These are phyloP conservation scores for Pangasius mekongensis DNA, from an alignment of 2,797 vertebrate genomes.

Conservation along the genomic window DNA sequence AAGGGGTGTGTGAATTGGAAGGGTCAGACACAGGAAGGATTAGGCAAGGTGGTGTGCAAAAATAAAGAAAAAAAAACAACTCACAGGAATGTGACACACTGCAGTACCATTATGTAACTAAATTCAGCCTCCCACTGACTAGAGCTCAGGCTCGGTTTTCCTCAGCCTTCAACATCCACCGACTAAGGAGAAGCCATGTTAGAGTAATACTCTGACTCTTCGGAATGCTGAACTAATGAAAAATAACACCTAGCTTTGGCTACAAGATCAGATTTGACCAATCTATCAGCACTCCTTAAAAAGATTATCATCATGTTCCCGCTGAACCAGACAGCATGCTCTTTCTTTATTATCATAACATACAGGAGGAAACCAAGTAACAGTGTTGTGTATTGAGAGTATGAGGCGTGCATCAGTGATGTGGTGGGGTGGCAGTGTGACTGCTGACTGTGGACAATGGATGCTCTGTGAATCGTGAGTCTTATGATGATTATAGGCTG, in stretches of 20 bases:
- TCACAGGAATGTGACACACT: slow-evolving; percentile 51
- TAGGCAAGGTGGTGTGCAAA: slow-evolving; percentile 39
- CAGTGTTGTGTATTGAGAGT: slow-evolving; percentile 22
- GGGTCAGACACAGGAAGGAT: slow-evolving; percentile 51
- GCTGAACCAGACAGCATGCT: neutral
- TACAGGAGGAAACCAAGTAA: neutral
- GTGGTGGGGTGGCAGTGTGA: slow-evolving; percentile 34
- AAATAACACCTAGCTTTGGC: neutral
- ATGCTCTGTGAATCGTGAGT: slow-evolving; percentile 52
- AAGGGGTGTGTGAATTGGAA: slow-evolving; percentile 49
- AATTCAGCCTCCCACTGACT: slow-evolving; percentile 56
- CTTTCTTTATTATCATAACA: neutral
- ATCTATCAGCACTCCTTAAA: neutral
- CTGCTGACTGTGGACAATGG: slow-evolving; percentile 57
- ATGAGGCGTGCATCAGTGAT: slow-evolving; percentile 32
- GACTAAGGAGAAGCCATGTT: slow-evolving; percentile 19
- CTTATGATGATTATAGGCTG: slow-evolving; percentile 51
- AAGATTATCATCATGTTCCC: neutral
- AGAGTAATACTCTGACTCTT: neutral
- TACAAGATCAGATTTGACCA: neutral
- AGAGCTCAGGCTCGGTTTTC: slow-evolving; percentile 44
- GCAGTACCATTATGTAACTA: slow-evolving; percentile 64
- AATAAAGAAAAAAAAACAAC: slow-evolving; percentile 15
- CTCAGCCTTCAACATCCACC: slow-evolving; percentile 35
- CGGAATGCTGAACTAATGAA: neutral